Evolutionary conservation across 2,113 vertebrate species (phyloP), one percentile per base, ranked within the genome.

Genomic region (Lamprotornis superbus): DNA sequence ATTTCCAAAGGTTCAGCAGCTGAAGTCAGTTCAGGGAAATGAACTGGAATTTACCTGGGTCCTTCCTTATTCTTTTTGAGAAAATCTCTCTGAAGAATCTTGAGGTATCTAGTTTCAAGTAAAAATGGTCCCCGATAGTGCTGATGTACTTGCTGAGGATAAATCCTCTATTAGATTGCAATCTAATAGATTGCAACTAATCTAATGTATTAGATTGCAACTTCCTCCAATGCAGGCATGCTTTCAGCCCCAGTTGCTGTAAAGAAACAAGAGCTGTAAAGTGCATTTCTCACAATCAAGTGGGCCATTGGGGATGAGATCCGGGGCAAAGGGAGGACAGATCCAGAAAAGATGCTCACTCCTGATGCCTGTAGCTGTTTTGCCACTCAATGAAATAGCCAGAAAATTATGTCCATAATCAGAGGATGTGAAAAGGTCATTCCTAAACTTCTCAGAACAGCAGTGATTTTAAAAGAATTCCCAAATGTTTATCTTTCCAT

Each of bases 1-100:
- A 87, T 55, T 94, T 94, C 55, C 65, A 88, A 81, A 94, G 57
- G 83, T 93, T 94, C 80, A 86, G 81, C 40, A 40, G 59, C 52
- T 88, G 44, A 77, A 95, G 61, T 74, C 70, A 65, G 44, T 77
- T 78, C 49, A 82, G 61, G 50, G 50, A 85, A 79, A 79, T 13
- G 25, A 90, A 74, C 33, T 63, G 56, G 74, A 87, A 88, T 93
- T 67, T 81, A 84, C 63, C 70, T 92, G 71, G 11, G 14, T 40
- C 39, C 14, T 80, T 93, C 52, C 35, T 63, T 16, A 80, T 73
- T 75, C 15, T 71, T 85, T 77, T 46, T 49, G 53, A 83, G n/a
- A 86, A 83, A 83, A 90, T 56, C 39, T 68, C n/a, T 47, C 57
- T 71, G 23, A 75, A 88, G 60, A 89, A 40, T 28, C 90, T 59